phyloP scores from a whole-genome alignment of 2,113 vertebrate genomes.

The Maccullochella peelii region DNA sequence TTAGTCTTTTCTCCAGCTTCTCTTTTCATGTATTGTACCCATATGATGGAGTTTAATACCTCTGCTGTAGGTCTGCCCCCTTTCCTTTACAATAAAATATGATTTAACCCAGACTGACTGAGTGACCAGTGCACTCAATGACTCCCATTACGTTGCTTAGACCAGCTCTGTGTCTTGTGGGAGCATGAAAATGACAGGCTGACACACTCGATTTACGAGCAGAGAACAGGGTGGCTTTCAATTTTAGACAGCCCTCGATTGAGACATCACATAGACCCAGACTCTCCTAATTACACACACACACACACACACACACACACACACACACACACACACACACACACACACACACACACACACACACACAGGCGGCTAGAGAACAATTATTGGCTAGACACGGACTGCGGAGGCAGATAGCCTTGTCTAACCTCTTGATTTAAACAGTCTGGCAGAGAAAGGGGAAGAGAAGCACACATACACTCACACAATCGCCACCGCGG shows the following conservation, averaged over 20 bases:
- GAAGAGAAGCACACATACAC: slow-evolving; percentile 23
- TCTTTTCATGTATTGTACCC: slow-evolving; percentile 10
- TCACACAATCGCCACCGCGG: slow-evolving; percentile 18
- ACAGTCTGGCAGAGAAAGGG: slow-evolving; percentile 47
- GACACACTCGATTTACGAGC: slow-evolving; percentile 61
- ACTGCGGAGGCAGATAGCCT: slow-evolving; percentile 59
- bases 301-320: slow-evolving; percentile 20
- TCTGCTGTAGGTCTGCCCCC: background rate
- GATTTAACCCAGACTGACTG: slow-evolving; percentile 34
- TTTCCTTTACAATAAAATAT: slow-evolving; percentile 28
- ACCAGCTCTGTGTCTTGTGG: slow-evolving; percentile 35
- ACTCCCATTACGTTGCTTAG: slow-evolving; percentile 41
- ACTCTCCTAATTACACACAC: slow-evolving; percentile 68
- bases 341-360: too few relatives aligned
- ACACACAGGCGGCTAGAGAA: slow-evolving; percentile 30
- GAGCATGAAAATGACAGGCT: slow-evolving; percentile 68
- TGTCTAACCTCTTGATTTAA: slow-evolving; percentile 69
- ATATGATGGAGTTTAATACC: background rate
- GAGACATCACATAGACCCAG: slow-evolving; percentile 73
- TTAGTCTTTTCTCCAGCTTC: background rate
- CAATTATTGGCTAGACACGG: slow-evolving; percentile 59
- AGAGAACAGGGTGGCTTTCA: slow-evolving; percentile 61
- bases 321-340: slow-evolving; percentile 48
- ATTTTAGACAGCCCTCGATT: slow-evolving; percentile 61
- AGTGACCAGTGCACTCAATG: slow-evolving; percentile 55